Base-by-base conservation (phyloP, 2,888 invertebrate species). In the Hyposoter dolosus region DNA sequence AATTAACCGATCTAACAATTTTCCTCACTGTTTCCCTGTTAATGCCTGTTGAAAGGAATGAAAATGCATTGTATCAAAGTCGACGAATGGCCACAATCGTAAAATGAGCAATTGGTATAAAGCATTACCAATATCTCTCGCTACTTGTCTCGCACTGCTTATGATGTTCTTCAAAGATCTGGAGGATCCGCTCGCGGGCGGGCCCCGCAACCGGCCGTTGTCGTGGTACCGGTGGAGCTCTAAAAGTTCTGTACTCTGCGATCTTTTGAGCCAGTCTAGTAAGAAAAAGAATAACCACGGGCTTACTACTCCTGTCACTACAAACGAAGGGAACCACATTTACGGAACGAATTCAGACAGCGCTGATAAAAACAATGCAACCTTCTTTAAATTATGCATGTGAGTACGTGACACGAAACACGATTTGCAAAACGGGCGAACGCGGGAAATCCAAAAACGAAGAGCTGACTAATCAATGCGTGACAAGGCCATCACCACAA, bases 1-100 rank as follows among this genome's bases (percentile, higher is more conserved):
- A 82, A 28, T 82, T 75, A 0, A 47, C 63, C 12, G 28, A 17
- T 0, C 82, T 32, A 7, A 82, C 32, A 6, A 82, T 76, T 50
- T 76, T 45, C 3, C 69, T 40, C 0, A 50, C 50, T 4, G 69
- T 76, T 40, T 82, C 76, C 17, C 76, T 53, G 56, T 75, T 69
- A 4, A 45, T 17, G 0, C 19, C 81, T 75, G 23, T 9, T 40
- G n/a, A 43, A 2, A 60, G 43, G 12, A 79, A 60, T 5, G 32
- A 32, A 32, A 32, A 32, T 32, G 32, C 32, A 32, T 32, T 32
- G 32, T 32, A 32, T 32, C 32, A 32, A 32, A 32, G 32, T 32
- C 32, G 32, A 32, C 32, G 32, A 32, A 32, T 32, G 32, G 32
- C 32, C 32, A 32, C 32, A 32, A 32, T 32, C 32, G 32, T 32